phyloP scores from a whole-genome alignment of 2,797 vertebrate species.

The Staurois parvus region DNA sequence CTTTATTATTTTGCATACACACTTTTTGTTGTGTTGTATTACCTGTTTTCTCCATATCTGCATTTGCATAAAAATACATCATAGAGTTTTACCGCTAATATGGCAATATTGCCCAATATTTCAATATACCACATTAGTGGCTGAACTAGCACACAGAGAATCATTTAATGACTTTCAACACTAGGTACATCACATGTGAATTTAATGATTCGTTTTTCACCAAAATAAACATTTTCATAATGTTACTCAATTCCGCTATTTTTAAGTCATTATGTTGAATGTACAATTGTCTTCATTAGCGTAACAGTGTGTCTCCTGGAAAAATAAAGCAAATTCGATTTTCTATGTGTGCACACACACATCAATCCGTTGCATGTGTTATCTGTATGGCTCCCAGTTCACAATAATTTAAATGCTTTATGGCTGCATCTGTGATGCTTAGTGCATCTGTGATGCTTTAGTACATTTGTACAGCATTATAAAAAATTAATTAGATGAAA shows the following conservation, averaged over 20 bases:
- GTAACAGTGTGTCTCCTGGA: constrained; percentile 14
- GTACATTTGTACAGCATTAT: not conserved
- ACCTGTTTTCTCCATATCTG: not conserved
- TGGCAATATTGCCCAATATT: not conserved
- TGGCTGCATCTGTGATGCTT: not conserved
- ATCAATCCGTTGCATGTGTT: not conserved
- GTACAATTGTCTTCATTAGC: constrained; percentile 9
- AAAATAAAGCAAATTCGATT: not conserved
- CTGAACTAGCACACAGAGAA: not conserved
- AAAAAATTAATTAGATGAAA: constrained; percentile 1
- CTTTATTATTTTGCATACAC: not conserved
- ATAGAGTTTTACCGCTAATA: not conserved
- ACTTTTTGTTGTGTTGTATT: not conserved
- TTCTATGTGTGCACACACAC: not conserved
- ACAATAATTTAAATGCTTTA: not conserved
- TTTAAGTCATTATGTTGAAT: not conserved
- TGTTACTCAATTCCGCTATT: not conserved
- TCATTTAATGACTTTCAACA: not conserved
- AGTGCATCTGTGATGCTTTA: no score
- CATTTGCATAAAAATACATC: not conserved
- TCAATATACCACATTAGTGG: not conserved
- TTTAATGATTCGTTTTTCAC: not conserved
- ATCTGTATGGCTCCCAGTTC: constrained; percentile 1
- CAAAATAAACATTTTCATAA: constrained; percentile 26
- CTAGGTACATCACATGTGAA: not conserved